Evolutionary conservation across 2,888 invertebrate genomes (phyloP).

Genomic region (Orgyia antiqua): DNA sequence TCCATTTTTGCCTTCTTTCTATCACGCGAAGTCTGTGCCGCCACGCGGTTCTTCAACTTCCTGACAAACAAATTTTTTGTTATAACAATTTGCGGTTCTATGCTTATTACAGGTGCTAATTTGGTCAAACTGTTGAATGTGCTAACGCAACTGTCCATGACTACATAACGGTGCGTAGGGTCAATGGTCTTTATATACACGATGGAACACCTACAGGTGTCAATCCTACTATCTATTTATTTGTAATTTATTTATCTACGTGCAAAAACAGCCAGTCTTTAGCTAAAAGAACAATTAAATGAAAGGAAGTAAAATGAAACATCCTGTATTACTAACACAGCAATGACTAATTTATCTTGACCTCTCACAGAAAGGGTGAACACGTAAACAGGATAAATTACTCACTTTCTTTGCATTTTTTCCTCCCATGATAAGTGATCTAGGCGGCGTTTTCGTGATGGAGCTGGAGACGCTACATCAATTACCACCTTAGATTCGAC

Average conservation of each 20-base stretch:
- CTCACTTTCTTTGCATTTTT: constrained; percentile 92
- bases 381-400: constrained; percentile 39
- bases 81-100: constrained; percentile 12
- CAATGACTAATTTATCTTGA: constrained; percentile 16
- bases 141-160: constrained; percentile 23
- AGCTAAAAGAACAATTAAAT: neutral
- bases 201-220: too few species aligned
- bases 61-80: constrained; percentile 60
- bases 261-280: neutral
- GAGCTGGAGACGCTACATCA: constrained; percentile 46
- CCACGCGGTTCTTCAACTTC: constrained; percentile 96
- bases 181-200: constrained; percentile 15
- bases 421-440: constrained; percentile 93
- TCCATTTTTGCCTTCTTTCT: constrained; percentile 96
- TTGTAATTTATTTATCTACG: too few species aligned
- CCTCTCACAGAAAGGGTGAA: constrained; percentile 16
- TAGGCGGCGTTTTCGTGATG: constrained; percentile 82
- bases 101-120: constrained; percentile 13
- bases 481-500: constrained; percentile 51
- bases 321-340: constrained; percentile 4
- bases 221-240: too few species aligned
- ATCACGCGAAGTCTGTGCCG: constrained; percentile 98
- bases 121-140: constrained; percentile 2
- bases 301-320: neutral
- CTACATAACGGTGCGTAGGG: constrained; percentile 20